phyloP scores from a whole-genome alignment of 2,888 invertebrate genomes.

The Spodoptera littoralis region DNA sequence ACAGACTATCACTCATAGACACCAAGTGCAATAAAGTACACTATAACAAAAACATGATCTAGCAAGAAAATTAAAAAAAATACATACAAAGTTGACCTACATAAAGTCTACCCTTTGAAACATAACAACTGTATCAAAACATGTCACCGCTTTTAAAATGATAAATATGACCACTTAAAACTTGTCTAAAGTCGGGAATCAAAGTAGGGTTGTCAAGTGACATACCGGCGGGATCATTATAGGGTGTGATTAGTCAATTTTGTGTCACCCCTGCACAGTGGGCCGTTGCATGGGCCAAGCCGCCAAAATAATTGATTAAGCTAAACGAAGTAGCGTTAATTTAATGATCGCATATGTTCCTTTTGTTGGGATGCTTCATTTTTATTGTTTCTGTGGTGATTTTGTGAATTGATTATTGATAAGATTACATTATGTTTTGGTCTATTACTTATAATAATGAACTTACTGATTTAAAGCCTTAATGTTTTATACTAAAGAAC shows the following conservation, averaged over 20 bases:
- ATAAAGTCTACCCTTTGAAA: constrained; percentile 30
- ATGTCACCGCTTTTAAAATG: constrained; percentile 72
- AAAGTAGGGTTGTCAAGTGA: constrained; percentile 75
- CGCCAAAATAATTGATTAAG: constrained; percentile 84
- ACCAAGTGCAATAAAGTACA: too few relatives aligned
- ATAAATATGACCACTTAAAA: constrained; percentile 75
- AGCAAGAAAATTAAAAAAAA: too few relatives aligned
- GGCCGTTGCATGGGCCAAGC: constrained; percentile 49
- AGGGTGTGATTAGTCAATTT: constrained; percentile 83
- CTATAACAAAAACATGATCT: too few relatives aligned
- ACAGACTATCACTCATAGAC: too few relatives aligned
- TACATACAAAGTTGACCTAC: constrained; percentile 32
- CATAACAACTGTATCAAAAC: constrained; percentile 59
- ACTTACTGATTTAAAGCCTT: background rate
- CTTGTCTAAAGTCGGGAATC: constrained; percentile 72
- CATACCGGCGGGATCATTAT: constrained; percentile 69
- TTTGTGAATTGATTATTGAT: constrained; percentile 57
- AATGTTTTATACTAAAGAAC: too few relatives aligned
- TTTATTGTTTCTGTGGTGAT: constrained; percentile 62
- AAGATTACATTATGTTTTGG: constrained; percentile 14
- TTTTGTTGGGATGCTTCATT: constrained; percentile 52
- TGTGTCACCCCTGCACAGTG: constrained; percentile 71
- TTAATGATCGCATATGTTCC: constrained; percentile 86
- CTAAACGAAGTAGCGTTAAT: constrained; percentile 83
- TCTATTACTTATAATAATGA: constrained; percentile 7